Percentiles rank a stretch among this genome's conserved stretches.
Conservation (phyloP, 1,140 invertebrate species). For the Heliothis virescens region DNA sequence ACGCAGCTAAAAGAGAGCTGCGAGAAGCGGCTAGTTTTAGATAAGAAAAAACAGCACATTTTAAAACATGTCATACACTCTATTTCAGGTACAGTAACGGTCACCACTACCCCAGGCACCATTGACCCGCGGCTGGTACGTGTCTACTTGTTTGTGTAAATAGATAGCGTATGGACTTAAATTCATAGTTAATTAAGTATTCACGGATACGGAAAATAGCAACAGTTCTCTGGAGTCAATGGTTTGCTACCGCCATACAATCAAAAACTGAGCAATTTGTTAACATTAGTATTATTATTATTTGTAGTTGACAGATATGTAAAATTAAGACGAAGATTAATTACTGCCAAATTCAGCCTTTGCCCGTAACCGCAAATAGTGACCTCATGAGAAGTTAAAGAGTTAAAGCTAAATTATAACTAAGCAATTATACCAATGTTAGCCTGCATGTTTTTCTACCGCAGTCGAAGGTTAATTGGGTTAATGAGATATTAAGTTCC, state of each 20-base stretch:
- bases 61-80: constrained; percentile 16
- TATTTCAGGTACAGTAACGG: constrained; percentile 75
- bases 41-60: too few species aligned
- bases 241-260: constrained; percentile 39
- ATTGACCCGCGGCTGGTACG: constrained; percentile 72
- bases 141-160: constrained; percentile 58
- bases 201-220: constrained; percentile 32
- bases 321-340: constrained; percentile 46
- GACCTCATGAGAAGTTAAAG: constrained; percentile 42
- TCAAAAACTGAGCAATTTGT: constrained; percentile 41
- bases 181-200: constrained; percentile 53
- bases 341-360: constrained; percentile 63
- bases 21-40: too few species aligned
- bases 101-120: constrained; percentile 77
- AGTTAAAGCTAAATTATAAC: constrained; percentile 42
- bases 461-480: constrained; percentile 23
- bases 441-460: constrained; percentile 27
- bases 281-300: constrained; percentile 46
- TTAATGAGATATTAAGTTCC: constrained; percentile 29
- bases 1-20: too few species aligned
- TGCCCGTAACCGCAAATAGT: constrained; percentile 39
- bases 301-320: constrained; percentile 30
- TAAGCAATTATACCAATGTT: constrained; percentile 16
- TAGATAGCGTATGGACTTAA: constrained; percentile 71
- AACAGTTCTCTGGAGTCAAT: constrained; percentile 41